A percentile compares a stretch with the other conserved stretches of the same genome.
Conservation (phyloP, 1,140 invertebrate species). For the Bombus polaris region DNA sequence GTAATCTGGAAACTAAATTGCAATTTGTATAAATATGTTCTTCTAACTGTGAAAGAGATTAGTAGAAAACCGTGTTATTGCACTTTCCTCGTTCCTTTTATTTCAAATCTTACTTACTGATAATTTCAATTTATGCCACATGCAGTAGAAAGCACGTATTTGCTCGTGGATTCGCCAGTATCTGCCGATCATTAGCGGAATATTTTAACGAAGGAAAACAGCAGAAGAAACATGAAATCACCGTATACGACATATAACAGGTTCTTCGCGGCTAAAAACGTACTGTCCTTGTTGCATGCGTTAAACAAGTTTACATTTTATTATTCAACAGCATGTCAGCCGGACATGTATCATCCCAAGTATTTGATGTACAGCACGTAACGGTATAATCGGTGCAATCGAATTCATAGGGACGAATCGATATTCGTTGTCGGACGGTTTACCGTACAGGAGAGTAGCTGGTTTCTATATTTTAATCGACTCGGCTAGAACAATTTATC, state of each 20-base stretch:
- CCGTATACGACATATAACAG: not conserved
- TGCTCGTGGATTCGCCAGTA: no score
- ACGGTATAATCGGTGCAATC: slow-evolving; percentile 18
- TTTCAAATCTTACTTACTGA: no score
- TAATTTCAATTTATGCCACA: no score
- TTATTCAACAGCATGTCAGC: slow-evolving; percentile 1
- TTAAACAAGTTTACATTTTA: slow-evolving; percentile 11
- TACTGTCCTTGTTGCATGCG: slow-evolving; percentile 8
- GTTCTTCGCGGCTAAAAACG: not conserved
- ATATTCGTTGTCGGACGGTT: not conserved
- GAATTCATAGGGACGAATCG: slow-evolving; percentile 13
- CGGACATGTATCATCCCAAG: not conserved
- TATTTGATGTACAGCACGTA: slow-evolving; percentile 19
- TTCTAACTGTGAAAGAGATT: no score
- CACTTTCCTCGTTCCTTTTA: no score
- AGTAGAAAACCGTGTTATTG: no score
- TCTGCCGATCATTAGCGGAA: no score
- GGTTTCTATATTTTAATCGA: not conserved
- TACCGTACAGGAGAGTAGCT: not conserved
- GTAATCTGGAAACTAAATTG: no score
- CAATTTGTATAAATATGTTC: no score
- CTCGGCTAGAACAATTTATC: slow-evolving; percentile 28
- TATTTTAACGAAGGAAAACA: no score
- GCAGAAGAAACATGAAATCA: not conserved
- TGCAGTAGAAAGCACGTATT: no score